Conservation (phyloP, 2,888 invertebrate species). For the Gryllus longicercus region DNA sequence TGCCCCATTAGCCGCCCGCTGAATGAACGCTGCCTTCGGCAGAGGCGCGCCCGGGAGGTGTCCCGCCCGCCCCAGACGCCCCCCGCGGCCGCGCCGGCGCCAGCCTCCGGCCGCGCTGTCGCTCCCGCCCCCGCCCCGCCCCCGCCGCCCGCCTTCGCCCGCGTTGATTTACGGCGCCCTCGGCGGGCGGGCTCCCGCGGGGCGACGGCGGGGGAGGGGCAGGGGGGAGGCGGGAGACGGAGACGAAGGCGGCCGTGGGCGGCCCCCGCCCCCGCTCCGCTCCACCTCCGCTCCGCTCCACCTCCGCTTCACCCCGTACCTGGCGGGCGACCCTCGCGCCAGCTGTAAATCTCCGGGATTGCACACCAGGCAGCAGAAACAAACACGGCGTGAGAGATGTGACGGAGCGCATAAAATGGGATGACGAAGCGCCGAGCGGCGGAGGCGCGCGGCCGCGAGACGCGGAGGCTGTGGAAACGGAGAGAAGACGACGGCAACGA, state of each 20-base stretch:
- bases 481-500: not conserved
- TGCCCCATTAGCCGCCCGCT: no score
- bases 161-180: not conserved
- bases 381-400: conserved; percentile 17
- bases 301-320: no score
- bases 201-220: not conserved
- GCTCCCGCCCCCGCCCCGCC: not conserved
- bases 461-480: not conserved
- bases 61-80: not conserved
- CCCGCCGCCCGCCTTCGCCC: not conserved
- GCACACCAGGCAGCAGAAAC: conserved; percentile 10
- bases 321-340: not conserved
- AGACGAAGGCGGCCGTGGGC: not conserved
- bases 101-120: not conserved
- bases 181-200: not conserved
- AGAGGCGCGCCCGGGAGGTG: no score
- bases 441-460: no score
- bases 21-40: no score
- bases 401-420: not conserved
- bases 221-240: not conserved
- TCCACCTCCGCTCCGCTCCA: no score
- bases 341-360: not conserved
- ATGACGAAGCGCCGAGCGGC: not conserved
- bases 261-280: not conserved
- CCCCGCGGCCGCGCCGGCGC: not conserved